Base-by-base conservation (phyloP, 2,113 vertebrate genomes). In the Columbina picui region DNA sequence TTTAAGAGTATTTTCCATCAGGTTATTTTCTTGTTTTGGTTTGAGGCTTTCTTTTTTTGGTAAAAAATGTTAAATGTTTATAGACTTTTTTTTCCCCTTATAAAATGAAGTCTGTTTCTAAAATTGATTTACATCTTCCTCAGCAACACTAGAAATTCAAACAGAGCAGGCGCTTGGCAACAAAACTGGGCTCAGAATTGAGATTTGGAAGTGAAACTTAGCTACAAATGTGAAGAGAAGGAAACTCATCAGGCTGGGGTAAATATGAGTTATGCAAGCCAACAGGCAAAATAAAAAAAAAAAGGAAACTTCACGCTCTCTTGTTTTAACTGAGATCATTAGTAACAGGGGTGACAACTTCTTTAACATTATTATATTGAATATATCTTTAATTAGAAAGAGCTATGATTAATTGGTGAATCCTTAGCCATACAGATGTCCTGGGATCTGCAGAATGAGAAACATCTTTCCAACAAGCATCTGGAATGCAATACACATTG, bases 341-440 rank as follows among this genome's bases (percentile, higher is more conserved):
- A 80, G 34, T 79, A 47, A 76, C 74, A 87, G 81, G 85, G 68
- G 22, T 80, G 75, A 79, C 63, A 73, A 53, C 30, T 93, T 93
- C 39, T 92, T 74, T 55, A 80, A 21, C 11, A 14, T 50, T 61
- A 52, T 65, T 91, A 8, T 75, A 36, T 14, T 74, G 14, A 83
- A 5, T 90, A 76, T 49, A 17, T 94, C 80, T 90, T 80, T 93
- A 84, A 92, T 92, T 85, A 75, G 85, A 96, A 96, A 79, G 78
- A 76, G 43, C 65, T 87, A 65, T 82, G 69, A 95, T 70, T 96
- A 87, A 87, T 7, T 79, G 75, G 50, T 76, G 59, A 52, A 64
- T 94, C 49, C 43, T 23, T 83, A 78, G 85, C 52, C n/a, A 8
- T 84, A 23, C 73, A 84, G 76, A 92, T 94, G 83, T 92, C 78